Evolutionary conservation across 2,888 invertebrate species (phyloP), one percentile per base, ranked within the genome.

Genomic region (Meiosimyza decipiens): DNA sequence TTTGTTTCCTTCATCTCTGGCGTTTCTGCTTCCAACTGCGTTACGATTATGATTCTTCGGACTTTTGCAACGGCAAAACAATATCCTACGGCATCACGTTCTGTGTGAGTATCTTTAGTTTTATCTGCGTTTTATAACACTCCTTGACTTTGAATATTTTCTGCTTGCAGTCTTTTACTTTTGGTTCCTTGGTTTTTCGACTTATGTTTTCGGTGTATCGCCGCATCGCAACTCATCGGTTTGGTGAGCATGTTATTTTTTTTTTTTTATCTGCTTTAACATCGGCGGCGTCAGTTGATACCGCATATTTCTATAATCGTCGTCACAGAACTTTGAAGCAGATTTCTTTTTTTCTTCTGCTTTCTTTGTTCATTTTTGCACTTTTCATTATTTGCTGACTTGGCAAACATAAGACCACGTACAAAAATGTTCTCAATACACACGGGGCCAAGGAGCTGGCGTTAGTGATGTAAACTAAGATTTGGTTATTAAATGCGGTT

Each of bases 241-340:
- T 62, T 62, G 60, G 47, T 62, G 40, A 16, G 12, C 60, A 47
- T 9, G 9, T 40, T 40, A 9, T 40, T 40, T 40, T 40, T 5
- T 9, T 40, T 40, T 2, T 40, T 62, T 62, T 62, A 62, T 47
- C 60, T 22, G 47, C 16, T 40, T 9, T 40, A 7, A 9, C 9
- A 40, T 40, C 40, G 40, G 60, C 60, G 15, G n/a, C 60, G 54
- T 72, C 72, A 77, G 76, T 28, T 28, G 28, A 28, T 28, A 28
- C 3, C 82, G 78, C 81, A 81, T 81, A 80, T 80, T 80, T 80
- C 80, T 78, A 81, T 81, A 81, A 81, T 81, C 81, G 82, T 80
- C 82, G 81, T 76, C 73, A 49, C 59, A 40, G 16, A 62, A 40
- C 51, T 55, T 57, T 67, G 11, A 47, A 47, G 49, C 33, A 18